Evolutionary conservation across 1,140 invertebrate species (phyloP).

Genomic region (Hydropsyche tenuis): DNA sequence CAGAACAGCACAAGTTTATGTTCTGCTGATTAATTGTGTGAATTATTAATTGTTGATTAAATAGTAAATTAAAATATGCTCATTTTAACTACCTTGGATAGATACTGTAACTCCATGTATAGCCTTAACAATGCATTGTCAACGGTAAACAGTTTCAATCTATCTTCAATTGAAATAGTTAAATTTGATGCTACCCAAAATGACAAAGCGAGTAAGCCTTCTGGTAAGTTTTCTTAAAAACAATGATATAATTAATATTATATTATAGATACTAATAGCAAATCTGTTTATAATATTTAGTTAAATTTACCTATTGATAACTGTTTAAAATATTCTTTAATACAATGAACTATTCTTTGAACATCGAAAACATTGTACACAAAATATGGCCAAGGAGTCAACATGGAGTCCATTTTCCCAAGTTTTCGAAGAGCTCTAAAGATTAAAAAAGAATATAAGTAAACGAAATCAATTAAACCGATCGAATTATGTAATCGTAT

Average conservation of each 20-base stretch:
- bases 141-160: constrained; percentile 66
- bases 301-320: constrained; percentile 34
- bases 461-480: constrained; percentile 4
- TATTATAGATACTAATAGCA: constrained; percentile 5
- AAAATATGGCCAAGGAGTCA: constrained; percentile 67
- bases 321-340: constrained; percentile 51
- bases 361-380: constrained; percentile 76
- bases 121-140: constrained; percentile 74
- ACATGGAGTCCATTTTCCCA: constrained; percentile 58
- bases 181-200: constrained; percentile 82
- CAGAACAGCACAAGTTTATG: constrained; percentile 52
- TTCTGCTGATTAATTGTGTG: background rate
- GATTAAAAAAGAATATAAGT: too few relatives aligned
- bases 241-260: background rate
- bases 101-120: constrained; percentile 64
- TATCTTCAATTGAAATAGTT: constrained; percentile 67
- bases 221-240: constrained; percentile 61
- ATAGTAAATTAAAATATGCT: background rate
- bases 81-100: constrained; percentile 7
- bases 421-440: constrained; percentile 51
- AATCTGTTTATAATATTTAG: background rate
- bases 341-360: constrained; percentile 57
- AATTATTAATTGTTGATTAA: background rate
- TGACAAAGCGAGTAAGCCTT: constrained; percentile 73
- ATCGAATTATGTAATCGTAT: background rate